These are phyloP conservation scores for Macquaria australasica DNA, from an alignment of 2,113 vertebrate species.

Conservation along the genomic window DNA sequence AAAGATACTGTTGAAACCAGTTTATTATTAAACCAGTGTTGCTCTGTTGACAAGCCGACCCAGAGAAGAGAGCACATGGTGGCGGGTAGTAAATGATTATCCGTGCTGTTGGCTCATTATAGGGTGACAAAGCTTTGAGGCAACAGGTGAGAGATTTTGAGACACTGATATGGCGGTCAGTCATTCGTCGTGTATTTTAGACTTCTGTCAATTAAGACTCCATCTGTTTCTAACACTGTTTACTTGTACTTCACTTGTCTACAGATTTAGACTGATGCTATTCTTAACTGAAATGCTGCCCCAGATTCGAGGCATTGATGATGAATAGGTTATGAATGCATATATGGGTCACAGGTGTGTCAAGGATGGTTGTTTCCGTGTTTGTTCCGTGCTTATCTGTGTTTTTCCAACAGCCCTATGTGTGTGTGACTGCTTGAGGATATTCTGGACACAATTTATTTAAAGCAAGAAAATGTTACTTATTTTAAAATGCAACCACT, in stretches of 20 bases:
- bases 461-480: no score
- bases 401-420: background rate
- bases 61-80: conserved; percentile 5
- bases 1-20: background rate
- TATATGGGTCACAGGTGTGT: conserved; percentile 39
- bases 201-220: conserved; percentile 29
- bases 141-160: conserved; percentile 61
- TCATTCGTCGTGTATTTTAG: conserved; percentile 45
- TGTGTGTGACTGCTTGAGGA: background rate
- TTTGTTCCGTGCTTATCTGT: background rate
- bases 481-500: no score
- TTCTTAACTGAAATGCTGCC: conserved; percentile 36
- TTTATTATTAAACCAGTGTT: conserved; percentile 47
- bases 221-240: conserved; percentile 10
- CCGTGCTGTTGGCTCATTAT: conserved; percentile 39
- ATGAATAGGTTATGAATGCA: background rate
- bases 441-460: background rate
- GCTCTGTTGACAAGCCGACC: background rate
- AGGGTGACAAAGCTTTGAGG: conserved; percentile 33
- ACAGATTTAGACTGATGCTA: conserved; percentile 48
- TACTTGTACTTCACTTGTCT: no score
- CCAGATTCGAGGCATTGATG: conserved; percentile 3
- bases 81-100: conserved; percentile 27
- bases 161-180: background rate
- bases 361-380: background rate